These are phyloP conservation scores for Diorhabda elongata DNA, from an alignment of 1,140 invertebrate genomes.

Conservation along the genomic window DNA sequence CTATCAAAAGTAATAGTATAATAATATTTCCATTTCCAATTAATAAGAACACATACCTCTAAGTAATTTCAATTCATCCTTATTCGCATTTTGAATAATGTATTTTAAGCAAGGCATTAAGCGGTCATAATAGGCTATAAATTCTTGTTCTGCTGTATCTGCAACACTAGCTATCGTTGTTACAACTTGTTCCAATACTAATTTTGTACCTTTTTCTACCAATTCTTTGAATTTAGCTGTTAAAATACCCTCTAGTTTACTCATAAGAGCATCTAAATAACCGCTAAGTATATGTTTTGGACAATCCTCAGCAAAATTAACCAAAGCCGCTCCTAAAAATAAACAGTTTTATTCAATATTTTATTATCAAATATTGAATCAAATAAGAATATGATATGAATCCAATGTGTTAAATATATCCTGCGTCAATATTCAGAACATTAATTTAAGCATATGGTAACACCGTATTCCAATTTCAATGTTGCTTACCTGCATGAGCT, in stretches of 20 bases:
- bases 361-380: background rate
- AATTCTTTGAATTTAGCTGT: conserved; percentile 92
- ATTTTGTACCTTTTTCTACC: conserved; percentile 87
- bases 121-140: conserved; percentile 76
- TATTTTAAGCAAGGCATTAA: conserved; percentile 96
- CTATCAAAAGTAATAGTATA: conserved; percentile 36
- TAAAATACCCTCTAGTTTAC: conserved; percentile 85
- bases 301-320: conserved; percentile 99
- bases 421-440: too few relatives aligned
- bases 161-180: conserved; percentile 98
- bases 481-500: conserved; percentile 66
- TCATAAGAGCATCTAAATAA: conserved; percentile 89
- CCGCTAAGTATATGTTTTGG: conserved; percentile 88
- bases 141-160: conserved; percentile 97
- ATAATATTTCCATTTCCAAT: background rate
- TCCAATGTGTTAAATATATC: too few relatives aligned
- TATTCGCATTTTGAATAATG: conserved; percentile 92
- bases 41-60: conserved; percentile 55
- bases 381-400: background rate
- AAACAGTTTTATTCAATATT: background rate
- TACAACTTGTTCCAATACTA: conserved; percentile 95
- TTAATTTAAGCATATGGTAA: background rate
- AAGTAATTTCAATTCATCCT: conserved; percentile 81
- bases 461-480: background rate
- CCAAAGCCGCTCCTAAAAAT: conserved; percentile 72